Percentiles rank a stretch among this genome's conserved stretches.
These are phyloP conservation scores for Eurypyga helias DNA, from an alignment of 2,113 vertebrate species.

Conservation along the genomic window DNA sequence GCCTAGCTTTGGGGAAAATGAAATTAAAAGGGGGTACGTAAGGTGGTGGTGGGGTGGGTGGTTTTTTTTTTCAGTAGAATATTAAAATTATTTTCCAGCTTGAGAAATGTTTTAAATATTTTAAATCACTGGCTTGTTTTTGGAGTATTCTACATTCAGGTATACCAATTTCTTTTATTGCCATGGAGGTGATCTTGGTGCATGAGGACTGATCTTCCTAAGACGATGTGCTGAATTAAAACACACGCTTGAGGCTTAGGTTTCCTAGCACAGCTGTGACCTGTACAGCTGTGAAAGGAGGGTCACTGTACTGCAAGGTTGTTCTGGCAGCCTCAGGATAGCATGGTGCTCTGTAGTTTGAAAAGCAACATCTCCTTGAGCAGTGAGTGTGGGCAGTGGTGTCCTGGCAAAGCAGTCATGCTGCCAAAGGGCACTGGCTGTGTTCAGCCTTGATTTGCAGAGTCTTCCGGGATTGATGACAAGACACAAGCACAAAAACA, in stretches of 20 bases:
- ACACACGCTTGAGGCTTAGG: background rate
- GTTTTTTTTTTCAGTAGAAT: background rate
- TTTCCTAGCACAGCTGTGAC: background rate
- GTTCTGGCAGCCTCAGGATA: background rate
- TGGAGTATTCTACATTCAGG: background rate
- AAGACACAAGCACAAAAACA: background rate
- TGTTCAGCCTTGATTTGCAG: background rate
- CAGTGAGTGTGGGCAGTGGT: background rate
- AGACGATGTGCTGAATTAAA: background rate
- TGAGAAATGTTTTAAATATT: background rate
- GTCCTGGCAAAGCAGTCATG: rapidly evolving
- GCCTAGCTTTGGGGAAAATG: background rate
- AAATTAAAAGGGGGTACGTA: background rate
- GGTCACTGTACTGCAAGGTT: rapidly evolving
- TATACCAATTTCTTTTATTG: background rate
- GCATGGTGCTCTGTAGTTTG: background rate
- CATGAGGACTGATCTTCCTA: background rate
- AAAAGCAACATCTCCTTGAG: background rate
- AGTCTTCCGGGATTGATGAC: background rate
- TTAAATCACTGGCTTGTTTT: background rate
- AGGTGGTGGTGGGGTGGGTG: too few species aligned
- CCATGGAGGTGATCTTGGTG: background rate
- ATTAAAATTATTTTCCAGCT: background rate
- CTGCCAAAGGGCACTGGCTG: rapidly evolving
- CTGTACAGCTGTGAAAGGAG: background rate